Conservation (phyloP, 53 echinoderm and acorn worm genomes). For the Apostichopus leukothele region DNA sequence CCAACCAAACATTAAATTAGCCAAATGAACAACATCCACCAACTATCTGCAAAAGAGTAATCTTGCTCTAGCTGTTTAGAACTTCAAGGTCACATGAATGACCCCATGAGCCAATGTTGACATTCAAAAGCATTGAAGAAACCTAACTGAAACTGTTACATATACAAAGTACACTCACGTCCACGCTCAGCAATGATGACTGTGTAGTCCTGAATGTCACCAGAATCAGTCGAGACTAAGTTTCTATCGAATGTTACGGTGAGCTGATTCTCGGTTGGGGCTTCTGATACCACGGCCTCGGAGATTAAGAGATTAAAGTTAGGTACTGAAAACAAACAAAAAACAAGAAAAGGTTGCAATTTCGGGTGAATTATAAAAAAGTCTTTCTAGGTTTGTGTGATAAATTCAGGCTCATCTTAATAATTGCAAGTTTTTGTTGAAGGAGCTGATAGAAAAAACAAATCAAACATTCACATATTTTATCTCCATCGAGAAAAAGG, state of each 20-base stretch:
- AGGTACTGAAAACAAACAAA: background rate
- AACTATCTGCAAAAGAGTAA: no score
- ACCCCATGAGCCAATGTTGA: background rate
- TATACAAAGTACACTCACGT: slow-evolving; percentile 5
- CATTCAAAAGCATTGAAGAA: background rate
- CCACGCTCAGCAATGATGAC: slow-evolving; percentile 22
- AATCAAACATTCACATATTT: no score
- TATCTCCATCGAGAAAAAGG: no score
- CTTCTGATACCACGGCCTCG: background rate
- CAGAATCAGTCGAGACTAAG: background rate
- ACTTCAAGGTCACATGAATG: background rate
- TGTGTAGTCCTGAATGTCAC: background rate
- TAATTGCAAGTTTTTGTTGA: no score
- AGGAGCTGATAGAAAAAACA: no score
- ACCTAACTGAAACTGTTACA: background rate
- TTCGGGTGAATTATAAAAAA: no score
- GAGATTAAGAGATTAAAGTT: background rate
- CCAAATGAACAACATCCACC: no score
- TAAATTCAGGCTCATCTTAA: no score
- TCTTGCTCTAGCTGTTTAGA: no score
- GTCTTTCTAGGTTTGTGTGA: no score
- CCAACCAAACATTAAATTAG: no score
- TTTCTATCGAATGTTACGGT: background rate
- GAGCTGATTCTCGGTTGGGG: background rate
- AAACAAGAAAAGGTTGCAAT: background rate